These are phyloP conservation scores for Chiloscyllium punctatum DNA, from an alignment of 2,797 vertebrate genomes.

Conservation along the genomic window DNA sequence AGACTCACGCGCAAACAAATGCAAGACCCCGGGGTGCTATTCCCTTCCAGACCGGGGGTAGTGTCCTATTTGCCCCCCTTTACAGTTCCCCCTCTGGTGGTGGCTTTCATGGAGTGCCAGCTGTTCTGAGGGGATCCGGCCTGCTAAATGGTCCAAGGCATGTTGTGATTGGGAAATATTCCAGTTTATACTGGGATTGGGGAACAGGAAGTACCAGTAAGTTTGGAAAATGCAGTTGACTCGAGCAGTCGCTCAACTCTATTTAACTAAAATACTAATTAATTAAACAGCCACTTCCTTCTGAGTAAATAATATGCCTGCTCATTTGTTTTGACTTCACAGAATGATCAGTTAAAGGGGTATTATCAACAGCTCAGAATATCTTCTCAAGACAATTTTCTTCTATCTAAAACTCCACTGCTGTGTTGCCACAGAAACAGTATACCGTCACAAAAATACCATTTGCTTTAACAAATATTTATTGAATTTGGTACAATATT, in stretches of 20 bases:
- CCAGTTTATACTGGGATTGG: no score
- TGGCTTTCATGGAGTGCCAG: not conserved
- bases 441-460: not conserved
- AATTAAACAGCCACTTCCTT: not conserved
- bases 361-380: not conserved
- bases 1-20: slow-evolving; percentile 40
- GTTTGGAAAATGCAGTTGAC: not conserved
- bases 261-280: not conserved
- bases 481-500: not conserved
- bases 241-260: not conserved
- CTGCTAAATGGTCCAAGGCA: not conserved
- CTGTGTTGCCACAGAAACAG: not conserved
- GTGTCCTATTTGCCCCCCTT: not conserved
- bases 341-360: not conserved
- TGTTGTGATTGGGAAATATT: not conserved
- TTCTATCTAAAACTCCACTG: not conserved
- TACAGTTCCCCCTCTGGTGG: not conserved
- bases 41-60: not conserved
- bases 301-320: slow-evolving; percentile 2
- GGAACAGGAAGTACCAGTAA: not conserved
- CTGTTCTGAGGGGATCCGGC: not conserved
- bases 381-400: not conserved
- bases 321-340: not conserved
- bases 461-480: not conserved
- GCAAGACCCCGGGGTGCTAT: not conserved